Evolutionary conservation across 2,113 vertebrate genomes (phyloP), one percentile per base, ranked within the genome.

Genomic region (Camelus dromedarius): DNA sequence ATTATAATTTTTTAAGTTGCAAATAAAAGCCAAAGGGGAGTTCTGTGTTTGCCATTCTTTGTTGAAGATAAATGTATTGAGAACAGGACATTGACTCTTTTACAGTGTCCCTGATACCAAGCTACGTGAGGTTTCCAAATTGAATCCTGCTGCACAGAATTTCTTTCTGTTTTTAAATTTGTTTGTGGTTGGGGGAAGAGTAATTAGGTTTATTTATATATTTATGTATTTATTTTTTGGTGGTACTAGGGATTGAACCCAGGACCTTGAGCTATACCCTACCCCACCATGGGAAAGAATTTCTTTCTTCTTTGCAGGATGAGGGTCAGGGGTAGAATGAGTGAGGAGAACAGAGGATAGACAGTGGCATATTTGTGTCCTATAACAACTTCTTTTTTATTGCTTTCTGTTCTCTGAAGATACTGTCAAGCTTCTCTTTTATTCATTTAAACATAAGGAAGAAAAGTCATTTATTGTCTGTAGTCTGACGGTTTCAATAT

Each of bases 1-100:
- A 85, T 96, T 75, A 28, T 62, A 67, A 66, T 87, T 91, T 86
- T 90, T 79, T 19, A 48, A 84, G 50, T 85, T 50, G 38, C 64
- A 69, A 84, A 50, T 56, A 66, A 58, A 92, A 89, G 22, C 14
- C 48, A 56, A 94, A 82, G 91, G 48, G 5, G 84, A 91, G n/a
- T 48, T 58, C 64, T 89, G 10, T 0, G 16, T 72, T n/a, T 89
- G 32, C 60, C 12, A 60, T 90, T 81, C 76, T 73, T 91, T 93
- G 48, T 75, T 92, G 32, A 82, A 72, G 81, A 84, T 52, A 73
- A 54, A 60, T 28, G 38, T n/a, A 46, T 15, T 67, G 48, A 90
- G 42, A 75, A 32, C 10, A 75, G 15, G 46, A 67, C 18, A 28
- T 5, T 13, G 12, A 46, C 30, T 67, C 62, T 64, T n/a, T 14